phyloP scores from a whole-genome alignment of 1,140 invertebrate genomes.

The Cotesia typhae region DNA sequence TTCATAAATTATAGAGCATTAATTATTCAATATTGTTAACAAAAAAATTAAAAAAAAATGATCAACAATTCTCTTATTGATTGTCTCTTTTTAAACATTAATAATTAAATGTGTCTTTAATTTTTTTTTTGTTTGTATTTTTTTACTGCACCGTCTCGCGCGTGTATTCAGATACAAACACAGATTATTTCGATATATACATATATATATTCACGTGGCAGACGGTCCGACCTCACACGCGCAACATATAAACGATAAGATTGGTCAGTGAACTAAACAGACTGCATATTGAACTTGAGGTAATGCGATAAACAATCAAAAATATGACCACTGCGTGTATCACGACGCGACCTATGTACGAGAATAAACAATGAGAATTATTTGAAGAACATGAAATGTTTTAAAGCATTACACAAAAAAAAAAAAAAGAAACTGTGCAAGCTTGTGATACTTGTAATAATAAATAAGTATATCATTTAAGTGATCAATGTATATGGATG shows the following conservation, averaged over 20 bases:
- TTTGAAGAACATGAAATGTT: not conserved
- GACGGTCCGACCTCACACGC: constrained; percentile 19
- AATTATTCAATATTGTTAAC: no score
- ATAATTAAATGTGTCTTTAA: no score
- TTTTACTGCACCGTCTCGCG: no score
- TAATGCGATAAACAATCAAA: constrained; percentile 30
- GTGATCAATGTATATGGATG: constrained; percentile 18
- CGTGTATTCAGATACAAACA: no score
- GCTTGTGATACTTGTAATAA: constrained; percentile 14
- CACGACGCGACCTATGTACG: not conserved
- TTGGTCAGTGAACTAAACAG: constrained; percentile 38
- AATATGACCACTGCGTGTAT: not conserved
- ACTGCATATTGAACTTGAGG: constrained; percentile 36
- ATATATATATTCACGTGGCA: constrained; percentile 5
- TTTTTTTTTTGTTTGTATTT: no score
- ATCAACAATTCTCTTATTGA: no score
- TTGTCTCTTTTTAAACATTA: no score
- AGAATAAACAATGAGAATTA: not conserved
- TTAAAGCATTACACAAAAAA: not conserved
- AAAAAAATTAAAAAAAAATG: no score
- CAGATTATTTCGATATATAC: no score
- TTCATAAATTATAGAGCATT: no score
- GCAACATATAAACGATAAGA: constrained; percentile 20
- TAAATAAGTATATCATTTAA: constrained; percentile 5
- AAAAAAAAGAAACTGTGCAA: not conserved